Evolutionary conservation across 2,113 vertebrate species (phyloP).

Genomic region (Alligator sinensis): DNA sequence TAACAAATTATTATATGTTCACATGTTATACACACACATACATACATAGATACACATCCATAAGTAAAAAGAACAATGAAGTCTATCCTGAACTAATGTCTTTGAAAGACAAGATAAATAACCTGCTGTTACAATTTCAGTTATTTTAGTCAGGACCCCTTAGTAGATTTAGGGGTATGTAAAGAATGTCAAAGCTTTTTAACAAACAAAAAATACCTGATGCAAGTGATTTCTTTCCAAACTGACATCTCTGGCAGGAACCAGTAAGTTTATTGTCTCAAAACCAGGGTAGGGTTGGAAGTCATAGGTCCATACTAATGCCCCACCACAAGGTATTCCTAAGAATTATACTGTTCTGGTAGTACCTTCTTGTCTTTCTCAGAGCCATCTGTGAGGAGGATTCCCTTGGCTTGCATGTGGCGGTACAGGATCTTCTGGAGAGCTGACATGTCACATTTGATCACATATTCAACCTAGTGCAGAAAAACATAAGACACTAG

Average conservation of each 20-base stretch:
- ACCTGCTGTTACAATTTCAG: not conserved
- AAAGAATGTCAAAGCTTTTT: not conserved
- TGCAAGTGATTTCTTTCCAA: not conserved
- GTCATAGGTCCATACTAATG: not conserved
- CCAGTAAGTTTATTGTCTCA: not conserved
- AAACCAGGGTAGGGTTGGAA: not conserved
- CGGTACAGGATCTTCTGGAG: slow-evolving; percentile 98
- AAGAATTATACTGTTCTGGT: not conserved
- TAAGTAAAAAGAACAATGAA: not conserved
- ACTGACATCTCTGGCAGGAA: not conserved
- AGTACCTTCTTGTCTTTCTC: slow-evolving; percentile 99
- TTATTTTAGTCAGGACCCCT: not conserved
- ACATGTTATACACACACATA: no score
- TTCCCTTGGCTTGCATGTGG: slow-evolving; percentile 97
- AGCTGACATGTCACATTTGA: slow-evolving; percentile 99
- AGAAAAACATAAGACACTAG: not conserved
- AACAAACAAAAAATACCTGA: not conserved
- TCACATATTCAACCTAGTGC: slow-evolving; percentile 94
- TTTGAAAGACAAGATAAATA: not conserved
- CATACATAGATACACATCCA: no score
- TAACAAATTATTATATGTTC: no score
- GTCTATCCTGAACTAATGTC: not conserved
- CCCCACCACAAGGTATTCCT: not conserved
- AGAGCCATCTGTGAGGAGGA: slow-evolving; percentile 98
- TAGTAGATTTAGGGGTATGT: not conserved